A percentile compares a stretch with the other conserved stretches of the same genome.
phyloP scores from a whole-genome alignment of 2,113 vertebrate species.

The Sapayoa aenigma region DNA sequence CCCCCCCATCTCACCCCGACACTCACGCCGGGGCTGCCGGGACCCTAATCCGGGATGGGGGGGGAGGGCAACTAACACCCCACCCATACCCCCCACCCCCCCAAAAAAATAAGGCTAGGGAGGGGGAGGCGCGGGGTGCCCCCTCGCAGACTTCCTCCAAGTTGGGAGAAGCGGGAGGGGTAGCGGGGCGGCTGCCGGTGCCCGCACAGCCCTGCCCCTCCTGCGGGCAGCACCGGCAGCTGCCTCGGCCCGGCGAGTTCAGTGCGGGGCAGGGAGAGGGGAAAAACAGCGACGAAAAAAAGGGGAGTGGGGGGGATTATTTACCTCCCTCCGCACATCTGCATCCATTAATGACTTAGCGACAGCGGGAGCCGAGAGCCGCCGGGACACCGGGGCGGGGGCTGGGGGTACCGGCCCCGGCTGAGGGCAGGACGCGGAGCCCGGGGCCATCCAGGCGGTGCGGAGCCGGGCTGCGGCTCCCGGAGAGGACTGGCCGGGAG shows the following conservation, averaged over 20 bases:
- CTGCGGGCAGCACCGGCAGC: not conserved
- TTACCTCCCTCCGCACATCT: slow-evolving; percentile 30
- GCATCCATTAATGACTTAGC: slow-evolving; percentile 33
- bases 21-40: not conserved
- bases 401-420: not conserved
- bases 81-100: not conserved
- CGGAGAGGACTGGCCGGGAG: not conserved
- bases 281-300: not conserved
- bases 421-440: not conserved
- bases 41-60: not conserved
- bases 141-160: not conserved
- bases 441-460: not conserved
- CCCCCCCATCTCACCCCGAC: not conserved
- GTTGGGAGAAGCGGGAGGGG: not conserved
- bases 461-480: not conserved
- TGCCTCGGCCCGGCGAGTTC: not conserved
- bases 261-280: not conserved
- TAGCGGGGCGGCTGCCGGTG: not conserved
- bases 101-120: not conserved
- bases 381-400: not conserved
- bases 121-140: not conserved
- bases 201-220: not conserved
- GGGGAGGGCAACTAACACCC: not conserved
- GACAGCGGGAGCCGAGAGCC: not conserved
- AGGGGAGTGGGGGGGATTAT: not conserved